phyloP scores from a whole-genome alignment of 1,140 invertebrate species.

The Drosophila triauraria region DNA sequence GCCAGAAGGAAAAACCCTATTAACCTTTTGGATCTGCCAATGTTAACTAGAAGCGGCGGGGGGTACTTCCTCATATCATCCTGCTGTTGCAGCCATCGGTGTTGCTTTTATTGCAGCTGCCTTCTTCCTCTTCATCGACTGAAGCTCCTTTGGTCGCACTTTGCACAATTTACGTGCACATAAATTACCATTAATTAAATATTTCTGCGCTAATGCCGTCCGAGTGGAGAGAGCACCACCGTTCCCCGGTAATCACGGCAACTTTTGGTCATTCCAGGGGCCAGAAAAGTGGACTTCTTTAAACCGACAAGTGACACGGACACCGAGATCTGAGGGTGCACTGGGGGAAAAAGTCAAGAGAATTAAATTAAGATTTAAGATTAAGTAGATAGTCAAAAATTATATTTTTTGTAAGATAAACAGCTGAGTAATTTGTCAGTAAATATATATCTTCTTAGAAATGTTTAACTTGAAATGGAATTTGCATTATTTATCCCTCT shows the following conservation, averaged over 20 bases:
- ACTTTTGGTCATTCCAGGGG: slow-evolving; percentile 56
- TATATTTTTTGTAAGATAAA: neutral
- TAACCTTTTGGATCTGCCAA: slow-evolving; percentile 72
- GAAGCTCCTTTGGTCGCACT: slow-evolving; percentile 61
- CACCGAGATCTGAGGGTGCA: slow-evolving; percentile 19
- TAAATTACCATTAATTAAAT: slow-evolving; percentile 83
- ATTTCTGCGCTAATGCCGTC: slow-evolving; percentile 76
- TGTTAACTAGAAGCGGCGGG: slow-evolving; percentile 76
- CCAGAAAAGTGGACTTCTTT: slow-evolving; percentile 37
- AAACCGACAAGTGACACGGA: slow-evolving; percentile 76
- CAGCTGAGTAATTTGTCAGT: neutral
- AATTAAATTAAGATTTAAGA: neutral
- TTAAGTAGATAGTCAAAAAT: neutral
- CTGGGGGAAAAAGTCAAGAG: neutral
- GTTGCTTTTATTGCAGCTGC: slow-evolving; percentile 51
- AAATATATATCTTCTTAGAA: too few relatives aligned
- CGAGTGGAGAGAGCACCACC: slow-evolving; percentile 6
- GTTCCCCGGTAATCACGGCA: slow-evolving; percentile 66
- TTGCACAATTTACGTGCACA: slow-evolving; percentile 80
- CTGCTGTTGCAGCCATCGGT: slow-evolving; percentile 23
- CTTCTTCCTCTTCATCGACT: slow-evolving; percentile 28
- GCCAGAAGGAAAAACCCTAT: slow-evolving; percentile 66
- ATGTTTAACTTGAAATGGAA: too few relatives aligned
- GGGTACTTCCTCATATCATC: slow-evolving; percentile 43
- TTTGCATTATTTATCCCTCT: neutral